Evolutionary conservation across 2,797 vertebrate species (phyloP).

Genomic region (Melanogrammus aeglefinus): DNA sequence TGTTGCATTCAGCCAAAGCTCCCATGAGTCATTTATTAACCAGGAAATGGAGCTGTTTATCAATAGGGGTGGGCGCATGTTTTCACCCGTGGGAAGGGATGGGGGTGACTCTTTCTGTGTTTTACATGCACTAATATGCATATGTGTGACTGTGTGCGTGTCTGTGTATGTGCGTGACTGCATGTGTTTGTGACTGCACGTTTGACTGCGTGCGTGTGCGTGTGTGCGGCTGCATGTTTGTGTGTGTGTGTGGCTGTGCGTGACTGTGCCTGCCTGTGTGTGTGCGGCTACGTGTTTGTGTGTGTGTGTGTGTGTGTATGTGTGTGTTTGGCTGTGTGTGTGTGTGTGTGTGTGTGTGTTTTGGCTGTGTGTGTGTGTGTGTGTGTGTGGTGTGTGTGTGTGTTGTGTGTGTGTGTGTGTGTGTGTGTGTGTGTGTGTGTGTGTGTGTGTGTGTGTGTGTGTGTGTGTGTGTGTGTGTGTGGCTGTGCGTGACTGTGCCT

Average conservation of each 20-base stretch:
- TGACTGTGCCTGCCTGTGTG: slow-evolving; percentile 21
- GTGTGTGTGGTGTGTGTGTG: no score
- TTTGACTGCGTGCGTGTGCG: neutral
- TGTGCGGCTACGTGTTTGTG: slow-evolving; percentile 13
- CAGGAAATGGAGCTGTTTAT: slow-evolving; percentile 1
- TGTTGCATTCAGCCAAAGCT: neutral
- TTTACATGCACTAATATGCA: slow-evolving; percentile 6
- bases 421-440: no score
- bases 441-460: no score
- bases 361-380: neutral
- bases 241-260: neutral
- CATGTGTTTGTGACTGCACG: neutral
- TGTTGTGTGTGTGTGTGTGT: no score
- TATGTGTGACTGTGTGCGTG: slow-evolving; percentile 12
- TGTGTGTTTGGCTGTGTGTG: no score
- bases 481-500: no score
- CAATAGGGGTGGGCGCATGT: neutral
- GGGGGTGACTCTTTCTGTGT: slow-evolving; percentile 14
- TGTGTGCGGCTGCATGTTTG: no score
- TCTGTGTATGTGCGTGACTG: slow-evolving; percentile 8
- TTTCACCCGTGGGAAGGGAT: slow-evolving; percentile 15
- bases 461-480: no score
- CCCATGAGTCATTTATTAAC: slow-evolving; percentile 18
- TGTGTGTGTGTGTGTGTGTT: no score
- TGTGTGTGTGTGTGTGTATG: neutral